Evolutionary conservation across 2,888 invertebrate genomes (phyloP).

Genomic region (Thera obeliscata): DNA sequence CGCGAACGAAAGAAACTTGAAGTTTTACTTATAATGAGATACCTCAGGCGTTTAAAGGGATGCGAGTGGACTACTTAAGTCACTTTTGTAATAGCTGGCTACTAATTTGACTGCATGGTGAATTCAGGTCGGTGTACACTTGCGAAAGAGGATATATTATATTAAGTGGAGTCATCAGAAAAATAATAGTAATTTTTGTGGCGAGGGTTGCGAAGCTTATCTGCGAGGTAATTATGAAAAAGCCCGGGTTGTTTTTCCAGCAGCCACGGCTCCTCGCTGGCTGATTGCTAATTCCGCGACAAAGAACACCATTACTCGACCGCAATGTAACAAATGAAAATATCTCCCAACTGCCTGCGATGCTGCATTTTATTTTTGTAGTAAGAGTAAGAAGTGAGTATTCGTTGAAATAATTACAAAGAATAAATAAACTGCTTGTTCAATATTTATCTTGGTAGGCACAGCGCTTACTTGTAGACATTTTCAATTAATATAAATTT

Average conservation of each 20-base stretch:
- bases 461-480: neutral
- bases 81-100: constrained; percentile 46
- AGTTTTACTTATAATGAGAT: constrained; percentile 71
- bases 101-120: constrained; percentile 50
- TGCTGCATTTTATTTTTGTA: constrained; percentile 22
- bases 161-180: constrained; percentile 66
- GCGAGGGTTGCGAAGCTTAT: constrained; percentile 68
- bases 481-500: constrained; percentile 2
- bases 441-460: neutral
- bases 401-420: constrained; percentile 2
- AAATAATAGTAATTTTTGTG: constrained; percentile 70
- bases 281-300: constrained; percentile 81
- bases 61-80: constrained; percentile 46
- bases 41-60: constrained; percentile 57
- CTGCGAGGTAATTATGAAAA: constrained; percentile 75
- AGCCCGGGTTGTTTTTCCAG: constrained; percentile 60
- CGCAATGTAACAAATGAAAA: constrained; percentile 64
- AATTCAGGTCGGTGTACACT: constrained; percentile 23
- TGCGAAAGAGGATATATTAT: constrained; percentile 52
- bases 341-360: constrained; percentile 47
- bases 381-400: constrained; percentile 8
- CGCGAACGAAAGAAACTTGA: constrained; percentile 61
- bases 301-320: constrained; percentile 72
- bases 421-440: neutral
- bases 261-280: constrained; percentile 43